These are phyloP conservation scores for Drosophila ezoana DNA, from an alignment of 2,888 invertebrate species.

Conservation along the genomic window DNA sequence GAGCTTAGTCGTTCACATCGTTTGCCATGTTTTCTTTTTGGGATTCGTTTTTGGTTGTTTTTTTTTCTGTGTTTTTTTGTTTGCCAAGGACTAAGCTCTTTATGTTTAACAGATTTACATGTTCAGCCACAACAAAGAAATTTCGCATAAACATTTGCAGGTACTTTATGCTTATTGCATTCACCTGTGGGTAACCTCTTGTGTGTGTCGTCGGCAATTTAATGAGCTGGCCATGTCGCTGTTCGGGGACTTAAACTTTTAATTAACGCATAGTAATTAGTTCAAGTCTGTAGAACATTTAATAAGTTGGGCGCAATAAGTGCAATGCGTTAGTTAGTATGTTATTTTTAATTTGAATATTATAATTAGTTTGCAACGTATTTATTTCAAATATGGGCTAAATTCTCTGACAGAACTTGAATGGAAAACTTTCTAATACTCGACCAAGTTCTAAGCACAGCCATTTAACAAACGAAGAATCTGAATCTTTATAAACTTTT, in stretches of 20 bases:
- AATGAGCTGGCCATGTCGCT: neutral
- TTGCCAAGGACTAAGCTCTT: constrained; percentile 26
- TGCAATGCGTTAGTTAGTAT: no score
- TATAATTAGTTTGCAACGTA: no score
- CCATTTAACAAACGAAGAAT: no score
- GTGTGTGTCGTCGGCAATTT: constrained; percentile 7
- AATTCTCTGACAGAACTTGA: no score
- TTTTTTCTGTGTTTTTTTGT: neutral
- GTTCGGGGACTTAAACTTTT: constrained; percentile 4
- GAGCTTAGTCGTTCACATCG: constrained; percentile 61
- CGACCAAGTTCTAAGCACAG: no score
- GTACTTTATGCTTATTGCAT: constrained; percentile 39
- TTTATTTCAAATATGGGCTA: no score
- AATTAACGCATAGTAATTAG: constrained; percentile 6
- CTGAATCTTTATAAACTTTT: no score
- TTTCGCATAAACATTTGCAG: constrained; percentile 24
- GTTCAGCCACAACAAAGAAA: constrained; percentile 29
- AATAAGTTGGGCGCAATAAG: no score
- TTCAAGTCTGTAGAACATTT: neutral
- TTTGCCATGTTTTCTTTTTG: constrained; percentile 43
- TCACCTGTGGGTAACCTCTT: constrained; percentile 15
- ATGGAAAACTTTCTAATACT: no score
- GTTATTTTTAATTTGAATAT: no score
- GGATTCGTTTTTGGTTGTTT: neutral
- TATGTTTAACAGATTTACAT: constrained; percentile 64